A percentile compares a stretch with the other conserved stretches of the same genome.
Conservation (phyloP, 2,797 vertebrate genomes). For the Manis pentadactyla region DNA sequence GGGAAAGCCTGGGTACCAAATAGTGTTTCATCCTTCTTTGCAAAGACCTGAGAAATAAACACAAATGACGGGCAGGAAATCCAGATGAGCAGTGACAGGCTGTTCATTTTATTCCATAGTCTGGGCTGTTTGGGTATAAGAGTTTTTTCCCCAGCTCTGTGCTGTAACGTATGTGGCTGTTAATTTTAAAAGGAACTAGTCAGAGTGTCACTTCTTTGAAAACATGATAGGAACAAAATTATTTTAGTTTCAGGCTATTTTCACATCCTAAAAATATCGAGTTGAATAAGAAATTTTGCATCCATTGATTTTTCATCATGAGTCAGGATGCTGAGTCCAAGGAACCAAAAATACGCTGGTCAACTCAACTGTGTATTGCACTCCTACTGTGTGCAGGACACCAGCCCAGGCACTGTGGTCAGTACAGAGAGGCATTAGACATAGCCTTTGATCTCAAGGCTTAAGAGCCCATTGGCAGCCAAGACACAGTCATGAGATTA, state of each 20-base stretch:
- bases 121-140: not conserved
- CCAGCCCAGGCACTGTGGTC: not conserved
- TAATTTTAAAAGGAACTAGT: slow-evolving; percentile 61
- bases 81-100: not conserved
- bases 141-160: not conserved
- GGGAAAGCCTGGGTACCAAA: not conserved
- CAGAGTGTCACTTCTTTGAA: slow-evolving; percentile 44
- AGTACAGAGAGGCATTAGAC: not conserved
- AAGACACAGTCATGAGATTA: not conserved
- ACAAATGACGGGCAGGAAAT: slow-evolving; percentile 21
- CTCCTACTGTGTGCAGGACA: not conserved
- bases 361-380: not conserved
- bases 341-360: slow-evolving; percentile 1
- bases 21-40: not conserved
- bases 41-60: not conserved
- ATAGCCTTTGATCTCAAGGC: not conserved
- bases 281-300: slow-evolving; percentile 57
- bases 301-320: slow-evolving; percentile 65
- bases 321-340: slow-evolving; percentile 40
- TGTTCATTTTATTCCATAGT: not conserved
- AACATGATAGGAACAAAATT: slow-evolving; percentile 67
- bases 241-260: slow-evolving; percentile 64
- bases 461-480: not conserved
- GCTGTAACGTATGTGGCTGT: not conserved
- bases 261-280: slow-evolving; percentile 66